Base-by-base conservation (phyloP, 2,113 vertebrate genomes). In the Prolemur simus region DNA sequence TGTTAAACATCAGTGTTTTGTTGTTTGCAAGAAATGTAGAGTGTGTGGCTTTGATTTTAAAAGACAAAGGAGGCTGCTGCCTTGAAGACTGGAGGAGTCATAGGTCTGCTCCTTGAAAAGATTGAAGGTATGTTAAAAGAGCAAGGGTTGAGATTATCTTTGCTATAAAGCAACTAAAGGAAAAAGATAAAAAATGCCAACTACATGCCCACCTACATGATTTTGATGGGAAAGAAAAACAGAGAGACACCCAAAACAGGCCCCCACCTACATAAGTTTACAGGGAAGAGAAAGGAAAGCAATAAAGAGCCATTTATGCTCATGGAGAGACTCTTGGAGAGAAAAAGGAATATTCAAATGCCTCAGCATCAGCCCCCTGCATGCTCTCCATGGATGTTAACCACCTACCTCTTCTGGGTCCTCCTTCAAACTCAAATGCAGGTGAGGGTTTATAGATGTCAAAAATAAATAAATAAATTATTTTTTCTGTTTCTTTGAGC, bases 261-360 rank as follows among this genome's bases (percentile, higher is more conserved):
- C 66, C 85, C 86, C 85, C 86, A 80, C 91, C 96, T 74, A 60
- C 9, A 1, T 21, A 29, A 74, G 81, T 94, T 95, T 81, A 88
- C 49, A 47, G 34, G 52, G 52, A 81, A 92, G 93, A 77, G 11
- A 34, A 66, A 54, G 21, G n/a, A 91, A 92, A 92, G 15, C 54
- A 74, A 34, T 71, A 9, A 71, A 68, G 39, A 66, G 12, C 13
- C 10, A 11, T 86, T 86, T 96, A 60, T 60, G 58, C 52, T 69
- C 34, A 34, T 42, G 34, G 14, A 64, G 29, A 54, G 47, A 78
- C n/a, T 66, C 52, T 42, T 66, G 47, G 39, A 60, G 12, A 80
- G 45, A 12, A 27, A 82, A 58, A 37, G 49, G 27, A 32, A 21
- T 37, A 7, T 64, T 74, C n/a, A 49, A 5, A 66, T 18, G 18